Conservation (phyloP, 2,113 vertebrate genomes). For the Gambusia holbrooki region DNA sequence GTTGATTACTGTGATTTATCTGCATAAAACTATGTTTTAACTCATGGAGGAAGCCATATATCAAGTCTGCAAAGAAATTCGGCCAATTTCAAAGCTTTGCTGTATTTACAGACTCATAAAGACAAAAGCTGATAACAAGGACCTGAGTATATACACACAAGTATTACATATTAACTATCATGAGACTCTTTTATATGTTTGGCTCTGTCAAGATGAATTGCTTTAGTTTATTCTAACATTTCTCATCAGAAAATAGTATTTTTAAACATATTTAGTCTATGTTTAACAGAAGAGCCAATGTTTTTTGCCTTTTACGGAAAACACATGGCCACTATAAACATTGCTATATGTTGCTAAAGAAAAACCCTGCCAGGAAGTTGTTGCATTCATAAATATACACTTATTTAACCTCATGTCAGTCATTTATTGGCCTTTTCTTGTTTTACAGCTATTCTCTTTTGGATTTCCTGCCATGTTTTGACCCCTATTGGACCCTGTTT, state of each 20-base stretch:
- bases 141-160: background rate
- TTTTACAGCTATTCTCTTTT: background rate
- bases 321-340: too few relatives aligned
- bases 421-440: background rate
- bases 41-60: background rate
- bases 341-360: background rate
- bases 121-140: background rate
- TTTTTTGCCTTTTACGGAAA: too few relatives aligned
- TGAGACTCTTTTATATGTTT: background rate
- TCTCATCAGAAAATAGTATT: too few relatives aligned
- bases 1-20: conserved; percentile 4
- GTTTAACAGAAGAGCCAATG: background rate
- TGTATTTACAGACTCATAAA: background rate
- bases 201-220: background rate
- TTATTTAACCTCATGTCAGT: background rate
- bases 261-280: background rate
- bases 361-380: background rate
- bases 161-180: background rate
- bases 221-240: background rate
- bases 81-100: background rate
- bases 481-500: background rate
- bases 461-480: background rate
- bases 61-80: background rate
- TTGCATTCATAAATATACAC: background rate
- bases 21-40: background rate